These are phyloP conservation scores for Diorhabda elongata DNA, from an alignment of 1,140 invertebrate genomes.

Conservation along the genomic window DNA sequence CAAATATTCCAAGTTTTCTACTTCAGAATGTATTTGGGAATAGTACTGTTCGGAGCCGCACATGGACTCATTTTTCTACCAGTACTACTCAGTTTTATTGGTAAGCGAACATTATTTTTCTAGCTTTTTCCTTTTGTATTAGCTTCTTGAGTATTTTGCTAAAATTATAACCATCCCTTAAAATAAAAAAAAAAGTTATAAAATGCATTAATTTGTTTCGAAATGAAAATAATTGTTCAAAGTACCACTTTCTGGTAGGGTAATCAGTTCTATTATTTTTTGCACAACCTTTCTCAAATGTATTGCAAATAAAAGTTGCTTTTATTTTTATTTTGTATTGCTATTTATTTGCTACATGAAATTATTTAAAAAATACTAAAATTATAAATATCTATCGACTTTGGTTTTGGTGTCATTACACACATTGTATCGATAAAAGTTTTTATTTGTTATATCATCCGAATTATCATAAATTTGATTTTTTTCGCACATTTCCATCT, in stretches of 20 bases:
- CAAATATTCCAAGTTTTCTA: conserved; percentile 98
- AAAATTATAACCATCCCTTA: not conserved
- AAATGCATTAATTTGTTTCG: not conserved
- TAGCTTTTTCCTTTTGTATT: conserved; percentile 11
- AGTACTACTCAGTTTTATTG: conserved; percentile 92
- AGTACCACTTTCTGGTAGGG: not conserved
- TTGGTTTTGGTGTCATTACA: too few species aligned
- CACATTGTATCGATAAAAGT: not conserved
- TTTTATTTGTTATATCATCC: not conserved
- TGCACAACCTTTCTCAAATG: too few species aligned
- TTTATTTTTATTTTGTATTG: too few species aligned
- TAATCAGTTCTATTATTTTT: too few species aligned
- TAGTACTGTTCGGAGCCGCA: conserved; percentile 92
- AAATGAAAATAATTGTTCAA: not conserved
- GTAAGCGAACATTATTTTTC: conserved; percentile 58
- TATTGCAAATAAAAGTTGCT: too few species aligned
- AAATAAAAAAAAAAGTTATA: not conserved
- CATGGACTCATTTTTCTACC: conserved; percentile 96
- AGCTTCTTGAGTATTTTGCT: not conserved
- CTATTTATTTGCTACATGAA: too few species aligned
- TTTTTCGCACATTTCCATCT: not conserved
- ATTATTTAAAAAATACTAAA: too few species aligned
- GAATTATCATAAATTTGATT: not conserved
- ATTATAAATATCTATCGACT: too few species aligned
- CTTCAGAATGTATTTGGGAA: conserved; percentile 97